Percentiles rank a stretch among this genome's conserved stretches.
phyloP scores from a whole-genome alignment of 2,113 vertebrate genomes.

The Phainopepla nitens region DNA sequence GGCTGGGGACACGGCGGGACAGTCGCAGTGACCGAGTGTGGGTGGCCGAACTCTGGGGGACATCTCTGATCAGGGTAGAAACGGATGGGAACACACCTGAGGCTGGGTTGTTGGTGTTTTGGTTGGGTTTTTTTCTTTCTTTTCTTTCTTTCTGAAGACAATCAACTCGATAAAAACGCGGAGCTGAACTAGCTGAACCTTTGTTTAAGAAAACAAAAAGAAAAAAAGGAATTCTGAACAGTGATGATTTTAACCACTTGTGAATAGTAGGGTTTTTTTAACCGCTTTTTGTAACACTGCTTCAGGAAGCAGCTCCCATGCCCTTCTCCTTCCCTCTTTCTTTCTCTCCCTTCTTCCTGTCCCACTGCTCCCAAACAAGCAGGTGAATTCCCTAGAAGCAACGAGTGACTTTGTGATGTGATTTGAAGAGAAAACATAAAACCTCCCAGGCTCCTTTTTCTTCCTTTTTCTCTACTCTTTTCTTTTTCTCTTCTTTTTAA shows the following conservation, averaged over 20 bases:
- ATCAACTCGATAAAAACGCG: constrained; percentile 49
- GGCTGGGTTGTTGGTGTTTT: not conserved
- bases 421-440: constrained; percentile 33
- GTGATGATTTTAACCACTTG: constrained; percentile 67
- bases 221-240: constrained; percentile 42
- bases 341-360: constrained; percentile 40
- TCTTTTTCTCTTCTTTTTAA: not conserved
- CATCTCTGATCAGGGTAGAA: constrained; percentile 59
- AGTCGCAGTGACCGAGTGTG: not conserved
- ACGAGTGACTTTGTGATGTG: constrained; percentile 6
- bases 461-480: not conserved
- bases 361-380: constrained; percentile 38
- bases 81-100: constrained; percentile 38
- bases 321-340: constrained; percentile 21
- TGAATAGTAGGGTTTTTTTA: constrained; percentile 69
- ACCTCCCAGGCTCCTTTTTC: constrained; percentile 27
- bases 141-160: constrained; percentile 50
- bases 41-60: constrained; percentile 23
- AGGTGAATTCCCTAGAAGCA: constrained; percentile 57
- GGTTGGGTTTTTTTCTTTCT: not conserved
- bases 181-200: constrained; percentile 64
- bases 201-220: constrained; percentile 18
- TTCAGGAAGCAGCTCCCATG: constrained; percentile 63
- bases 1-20: not conserved
- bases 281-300: constrained; percentile 71